A percentile compares a stretch with the other conserved stretches of the same genome.
These are phyloP conservation scores for Burhinus bistriatus DNA, from an alignment of 2,113 vertebrate species.

Conservation along the genomic window DNA sequence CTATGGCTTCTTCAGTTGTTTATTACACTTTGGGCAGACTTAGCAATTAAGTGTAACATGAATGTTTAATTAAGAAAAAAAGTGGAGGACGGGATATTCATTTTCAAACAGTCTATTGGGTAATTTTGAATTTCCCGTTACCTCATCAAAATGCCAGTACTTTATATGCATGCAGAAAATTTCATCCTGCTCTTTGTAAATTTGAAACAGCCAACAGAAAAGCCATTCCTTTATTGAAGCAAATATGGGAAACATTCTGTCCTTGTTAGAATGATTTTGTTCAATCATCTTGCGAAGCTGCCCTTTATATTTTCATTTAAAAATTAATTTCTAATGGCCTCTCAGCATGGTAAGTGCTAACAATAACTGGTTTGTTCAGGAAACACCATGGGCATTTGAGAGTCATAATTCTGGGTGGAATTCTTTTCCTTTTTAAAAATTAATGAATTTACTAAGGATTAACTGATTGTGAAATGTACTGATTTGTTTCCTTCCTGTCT, in stretches of 20 bases:
- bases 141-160: neutral
- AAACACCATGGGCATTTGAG: conserved; percentile 55
- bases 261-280: conserved; percentile 32
- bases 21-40: neutral
- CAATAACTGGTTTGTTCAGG: conserved; percentile 58
- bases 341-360: conserved; percentile 1
- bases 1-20: conserved; percentile 10
- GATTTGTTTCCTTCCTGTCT: conserved; percentile 62
- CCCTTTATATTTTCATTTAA: conserved; percentile 47
- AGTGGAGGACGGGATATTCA: neutral
- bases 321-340: conserved; percentile 66
- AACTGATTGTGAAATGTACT: conserved; percentile 43
- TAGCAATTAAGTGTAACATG: conserved; percentile 20
- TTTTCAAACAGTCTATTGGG: neutral
- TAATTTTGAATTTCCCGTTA: conserved; percentile 16
- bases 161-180: neutral
- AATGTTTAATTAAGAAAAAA: conserved; percentile 9
- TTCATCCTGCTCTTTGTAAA: neutral
- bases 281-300: conserved; percentile 3
- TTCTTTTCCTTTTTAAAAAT: conserved; percentile 66
- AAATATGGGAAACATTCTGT: conserved; percentile 36
- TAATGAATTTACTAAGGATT: conserved; percentile 66
- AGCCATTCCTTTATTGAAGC: conserved; percentile 24
- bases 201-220: conserved; percentile 2
- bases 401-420: conserved; percentile 59